phyloP scores from a whole-genome alignment of 1,140 invertebrate genomes.

The Rhizoglyphus robini region DNA sequence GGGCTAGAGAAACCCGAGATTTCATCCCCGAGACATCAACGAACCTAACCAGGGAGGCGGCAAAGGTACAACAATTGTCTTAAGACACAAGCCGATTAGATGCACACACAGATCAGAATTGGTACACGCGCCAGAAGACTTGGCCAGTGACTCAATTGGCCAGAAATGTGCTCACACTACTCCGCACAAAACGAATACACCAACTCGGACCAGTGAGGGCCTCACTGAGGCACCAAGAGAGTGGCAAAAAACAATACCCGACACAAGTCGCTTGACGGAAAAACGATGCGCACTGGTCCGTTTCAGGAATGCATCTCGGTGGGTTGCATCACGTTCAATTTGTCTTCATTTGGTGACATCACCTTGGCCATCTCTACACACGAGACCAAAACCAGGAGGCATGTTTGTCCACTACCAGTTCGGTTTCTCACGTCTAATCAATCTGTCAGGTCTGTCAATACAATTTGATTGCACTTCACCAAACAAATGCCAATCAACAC shows the following conservation, averaged over 20 bases:
- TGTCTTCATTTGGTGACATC: slow-evolving; percentile 14
- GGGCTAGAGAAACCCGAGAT: background rate
- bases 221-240: too few species aligned
- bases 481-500: background rate
- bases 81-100: background rate
- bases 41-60: background rate
- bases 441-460: background rate
- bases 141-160: background rate
- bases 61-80: too few species aligned
- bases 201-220: background rate
- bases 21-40: background rate
- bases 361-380: background rate
- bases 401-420: background rate
- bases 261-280: background rate
- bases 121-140: background rate
- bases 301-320: background rate
- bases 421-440: slow-evolving; percentile 11
- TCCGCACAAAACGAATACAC: background rate
- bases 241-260: background rate
- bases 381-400: background rate
- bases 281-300: background rate
- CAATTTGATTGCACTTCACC: background rate
- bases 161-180: too few species aligned
- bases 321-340: background rate
- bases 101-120: background rate